Conservation (phyloP, 2,113 vertebrate genomes). For the Arenaria interpres region DNA sequence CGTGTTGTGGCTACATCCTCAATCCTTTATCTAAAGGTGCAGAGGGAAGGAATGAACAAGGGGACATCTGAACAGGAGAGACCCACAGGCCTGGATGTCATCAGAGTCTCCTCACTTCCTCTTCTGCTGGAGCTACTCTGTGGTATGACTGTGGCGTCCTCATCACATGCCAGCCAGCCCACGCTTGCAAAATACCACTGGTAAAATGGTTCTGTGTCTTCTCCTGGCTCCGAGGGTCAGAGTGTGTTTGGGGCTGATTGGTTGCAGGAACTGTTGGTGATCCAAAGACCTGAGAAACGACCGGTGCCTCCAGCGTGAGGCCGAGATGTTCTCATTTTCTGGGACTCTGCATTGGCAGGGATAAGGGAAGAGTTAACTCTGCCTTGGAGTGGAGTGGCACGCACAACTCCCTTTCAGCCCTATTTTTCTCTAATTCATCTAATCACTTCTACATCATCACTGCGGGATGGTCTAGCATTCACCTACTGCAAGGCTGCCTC, state of each 20-base stretch:
- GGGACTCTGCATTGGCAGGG: no score
- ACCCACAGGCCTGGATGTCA: neutral
- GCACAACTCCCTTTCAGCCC: neutral
- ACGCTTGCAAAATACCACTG: neutral
- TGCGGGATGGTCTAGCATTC: neutral
- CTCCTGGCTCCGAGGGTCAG: neutral
- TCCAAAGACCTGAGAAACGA: neutral
- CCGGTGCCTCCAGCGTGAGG: neutral
- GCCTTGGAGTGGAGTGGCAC: neutral
- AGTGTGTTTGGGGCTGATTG: neutral
- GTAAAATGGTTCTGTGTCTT: neutral
- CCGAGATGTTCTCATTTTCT: neutral
- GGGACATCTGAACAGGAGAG: neutral
- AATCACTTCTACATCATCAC: neutral
- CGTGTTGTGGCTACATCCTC: neutral
- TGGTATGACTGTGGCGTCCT: neutral
- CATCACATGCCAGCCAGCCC: neutral
- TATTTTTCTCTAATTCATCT: neutral
- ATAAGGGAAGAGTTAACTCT: neutral
- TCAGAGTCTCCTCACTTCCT: neutral
- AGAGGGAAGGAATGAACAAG: neutral
- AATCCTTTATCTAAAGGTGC: neutral
- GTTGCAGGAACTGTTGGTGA: neutral
- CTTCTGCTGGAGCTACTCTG: neutral
- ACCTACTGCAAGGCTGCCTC: neutral